Evolutionary conservation across 1,140 invertebrate genomes (phyloP).

Genomic region (Idris sp.): DNA sequence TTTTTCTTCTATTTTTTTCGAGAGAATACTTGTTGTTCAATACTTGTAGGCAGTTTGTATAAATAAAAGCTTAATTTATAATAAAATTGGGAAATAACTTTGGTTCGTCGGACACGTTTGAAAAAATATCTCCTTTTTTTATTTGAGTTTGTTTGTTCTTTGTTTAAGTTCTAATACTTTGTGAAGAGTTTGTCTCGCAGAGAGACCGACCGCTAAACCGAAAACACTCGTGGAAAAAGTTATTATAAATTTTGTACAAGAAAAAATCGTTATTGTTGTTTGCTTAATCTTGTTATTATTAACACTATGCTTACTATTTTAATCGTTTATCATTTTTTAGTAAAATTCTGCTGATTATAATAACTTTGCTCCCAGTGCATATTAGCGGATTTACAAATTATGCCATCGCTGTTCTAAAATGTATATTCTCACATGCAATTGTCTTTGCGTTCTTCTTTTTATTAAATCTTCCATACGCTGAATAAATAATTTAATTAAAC

Average conservation of each 20-base stretch:
- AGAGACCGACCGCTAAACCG: too few relatives aligned
- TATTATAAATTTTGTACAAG: neutral
- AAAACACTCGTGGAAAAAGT: too few relatives aligned
- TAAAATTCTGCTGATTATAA: constrained; percentile 10
- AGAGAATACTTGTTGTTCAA: constrained; percentile 50
- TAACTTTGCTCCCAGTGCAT: neutral
- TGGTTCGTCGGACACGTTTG: constrained; percentile 35
- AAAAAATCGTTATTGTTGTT: neutral
- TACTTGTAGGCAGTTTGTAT: constrained; percentile 57
- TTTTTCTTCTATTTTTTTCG: constrained; percentile 14
- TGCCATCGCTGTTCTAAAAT: too few relatives aligned
- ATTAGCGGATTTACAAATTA: neutral
- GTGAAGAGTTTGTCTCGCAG: constrained; percentile 4
- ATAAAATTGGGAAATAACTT: constrained; percentile 49
- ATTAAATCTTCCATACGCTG: constrained; percentile 8
- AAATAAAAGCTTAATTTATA: constrained; percentile 49
- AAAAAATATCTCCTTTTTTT: too few relatives aligned
- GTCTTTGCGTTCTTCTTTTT: constrained; percentile 21
- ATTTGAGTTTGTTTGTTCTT: too few relatives aligned
- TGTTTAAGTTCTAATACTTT: too few relatives aligned
- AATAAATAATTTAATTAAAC: constrained; percentile 10
- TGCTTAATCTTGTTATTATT: neutral
- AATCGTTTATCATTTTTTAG: neutral
- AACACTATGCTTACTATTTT: too few relatives aligned
- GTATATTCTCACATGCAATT: neutral